Evolutionary conservation across 2,797 vertebrate species (phyloP).

Genomic region (Atherinosoma microstoma): DNA sequence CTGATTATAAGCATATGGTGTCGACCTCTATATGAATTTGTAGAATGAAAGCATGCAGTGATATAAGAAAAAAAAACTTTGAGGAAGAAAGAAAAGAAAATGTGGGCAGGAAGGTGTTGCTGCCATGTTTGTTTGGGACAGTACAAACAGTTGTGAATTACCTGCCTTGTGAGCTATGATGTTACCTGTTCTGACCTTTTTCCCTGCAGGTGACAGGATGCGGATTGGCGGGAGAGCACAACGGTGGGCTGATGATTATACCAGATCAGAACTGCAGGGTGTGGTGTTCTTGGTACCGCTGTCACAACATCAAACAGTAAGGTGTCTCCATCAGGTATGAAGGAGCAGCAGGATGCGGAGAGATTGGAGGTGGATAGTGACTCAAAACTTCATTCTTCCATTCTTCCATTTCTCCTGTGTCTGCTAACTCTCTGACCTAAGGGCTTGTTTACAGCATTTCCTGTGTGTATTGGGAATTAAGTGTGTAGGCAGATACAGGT

Average conservation of each 20-base stretch:
- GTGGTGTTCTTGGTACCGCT: slow-evolving; percentile 65
- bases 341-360: slow-evolving; percentile 57
- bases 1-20: background rate
- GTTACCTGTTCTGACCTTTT: slow-evolving; percentile 75
- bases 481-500: slow-evolving; percentile 16
- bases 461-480: slow-evolving; percentile 12
- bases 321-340: slow-evolving; percentile 65
- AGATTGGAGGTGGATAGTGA: slow-evolving; percentile 62
- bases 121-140: slow-evolving; percentile 49
- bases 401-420: slow-evolving; percentile 38
- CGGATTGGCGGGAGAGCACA: slow-evolving; percentile 42
- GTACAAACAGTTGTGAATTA: slow-evolving; percentile 51
- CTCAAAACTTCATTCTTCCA: slow-evolving; percentile 53
- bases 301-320: slow-evolving; percentile 75
- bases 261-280: slow-evolving; percentile 66
- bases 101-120: slow-evolving; percentile 17
- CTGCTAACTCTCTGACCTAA: slow-evolving; percentile 47
- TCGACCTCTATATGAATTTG: slow-evolving; percentile 1
- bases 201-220: slow-evolving; percentile 69
- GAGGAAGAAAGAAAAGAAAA: background rate
- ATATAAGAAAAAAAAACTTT: background rate
- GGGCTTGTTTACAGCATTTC: slow-evolving; percentile 37
- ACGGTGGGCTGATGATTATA: slow-evolving; percentile 59
- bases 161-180: slow-evolving; percentile 54
- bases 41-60: slow-evolving; percentile 13